These are phyloP conservation scores for Cryptotis parvus DNA, from an alignment of 2,113 vertebrate species.

Conservation along the genomic window DNA sequence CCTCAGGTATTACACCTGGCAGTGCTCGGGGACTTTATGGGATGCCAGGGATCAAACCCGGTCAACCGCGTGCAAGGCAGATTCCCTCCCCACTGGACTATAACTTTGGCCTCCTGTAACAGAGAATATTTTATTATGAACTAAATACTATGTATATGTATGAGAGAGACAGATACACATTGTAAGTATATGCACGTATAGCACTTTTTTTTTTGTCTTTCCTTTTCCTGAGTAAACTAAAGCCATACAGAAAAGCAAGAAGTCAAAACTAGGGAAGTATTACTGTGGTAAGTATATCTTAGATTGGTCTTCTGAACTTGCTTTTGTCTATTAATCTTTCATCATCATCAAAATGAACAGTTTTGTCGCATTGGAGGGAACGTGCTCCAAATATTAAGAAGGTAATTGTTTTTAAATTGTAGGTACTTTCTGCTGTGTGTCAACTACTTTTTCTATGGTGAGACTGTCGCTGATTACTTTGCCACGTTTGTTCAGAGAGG, in stretches of 20 bases:
- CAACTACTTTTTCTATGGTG: conserved; percentile 99
- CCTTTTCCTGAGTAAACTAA: conserved; percentile 28
- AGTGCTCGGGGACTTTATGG: too few relatives aligned
- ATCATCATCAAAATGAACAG: conserved; percentile 1
- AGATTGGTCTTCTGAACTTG: not conserved
- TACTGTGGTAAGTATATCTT: not conserved
- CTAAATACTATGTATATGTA: not conserved
- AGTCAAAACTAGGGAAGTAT: not conserved
- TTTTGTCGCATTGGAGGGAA: not conserved
- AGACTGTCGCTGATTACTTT: conserved; percentile 98
- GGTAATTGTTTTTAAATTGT: conserved; percentile 52
- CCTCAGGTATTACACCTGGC: too few relatives aligned
- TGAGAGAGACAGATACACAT: not conserved
- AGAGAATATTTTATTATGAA: not conserved
- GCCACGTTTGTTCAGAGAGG: conserved; percentile 95
- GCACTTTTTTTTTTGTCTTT: conserved; percentile 21
- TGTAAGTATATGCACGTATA: not conserved
- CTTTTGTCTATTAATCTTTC: conserved; percentile 7
- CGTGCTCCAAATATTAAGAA: conserved; percentile 38
- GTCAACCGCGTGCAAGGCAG: too few relatives aligned
- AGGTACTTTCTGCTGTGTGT: conserved; percentile 99
- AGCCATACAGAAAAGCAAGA: not conserved
- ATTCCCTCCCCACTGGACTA: too few relatives aligned
- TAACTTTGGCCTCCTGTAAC: not conserved
- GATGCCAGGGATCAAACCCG: too few relatives aligned